Evolutionary conservation across 1,140 invertebrate species (phyloP).

Genomic region (Bemisia tabaci): DNA sequence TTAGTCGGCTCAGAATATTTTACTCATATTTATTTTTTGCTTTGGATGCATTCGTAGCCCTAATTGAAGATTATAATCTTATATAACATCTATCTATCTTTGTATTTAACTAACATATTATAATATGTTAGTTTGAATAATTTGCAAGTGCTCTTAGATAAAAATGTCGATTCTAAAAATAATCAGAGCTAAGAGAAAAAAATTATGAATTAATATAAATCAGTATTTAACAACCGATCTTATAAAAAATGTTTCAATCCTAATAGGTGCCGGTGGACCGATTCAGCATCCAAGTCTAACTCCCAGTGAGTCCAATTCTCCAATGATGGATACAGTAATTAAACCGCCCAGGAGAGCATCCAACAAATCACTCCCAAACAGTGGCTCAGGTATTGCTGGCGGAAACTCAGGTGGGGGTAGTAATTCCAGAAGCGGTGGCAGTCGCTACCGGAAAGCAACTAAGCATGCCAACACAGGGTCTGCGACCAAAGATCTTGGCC

Average conservation of each 20-base stretch:
- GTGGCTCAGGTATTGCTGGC: neutral
- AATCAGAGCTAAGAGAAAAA: no score
- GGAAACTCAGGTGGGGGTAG: neutral
- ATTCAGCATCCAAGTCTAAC: slow-evolving; percentile 7
- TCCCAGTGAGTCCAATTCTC: neutral
- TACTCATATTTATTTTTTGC: no score
- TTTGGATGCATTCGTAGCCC: no score
- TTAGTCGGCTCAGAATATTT: no score
- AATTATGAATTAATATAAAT: no score
- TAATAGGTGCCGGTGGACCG: slow-evolving; percentile 11
- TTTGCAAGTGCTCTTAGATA: slow-evolving; percentile 7
- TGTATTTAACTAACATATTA: no score
- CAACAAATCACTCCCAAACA: neutral
- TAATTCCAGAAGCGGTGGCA: neutral
- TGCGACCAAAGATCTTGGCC: slow-evolving; percentile 60
- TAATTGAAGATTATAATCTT: no score
- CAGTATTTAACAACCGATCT: no score
- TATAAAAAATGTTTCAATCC: no score
- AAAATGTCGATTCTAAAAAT: slow-evolving; percentile 5
- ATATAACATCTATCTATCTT: no score
- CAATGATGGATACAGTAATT: neutral
- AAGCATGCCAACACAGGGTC: neutral
- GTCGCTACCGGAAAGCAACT: slow-evolving; percentile 1
- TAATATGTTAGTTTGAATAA: no score
- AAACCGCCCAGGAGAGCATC: neutral